Percentiles rank a stretch among this genome's conserved stretches.
Conservation (phyloP, 2,113 vertebrate genomes). For the Ariopsis seemanni region DNA sequence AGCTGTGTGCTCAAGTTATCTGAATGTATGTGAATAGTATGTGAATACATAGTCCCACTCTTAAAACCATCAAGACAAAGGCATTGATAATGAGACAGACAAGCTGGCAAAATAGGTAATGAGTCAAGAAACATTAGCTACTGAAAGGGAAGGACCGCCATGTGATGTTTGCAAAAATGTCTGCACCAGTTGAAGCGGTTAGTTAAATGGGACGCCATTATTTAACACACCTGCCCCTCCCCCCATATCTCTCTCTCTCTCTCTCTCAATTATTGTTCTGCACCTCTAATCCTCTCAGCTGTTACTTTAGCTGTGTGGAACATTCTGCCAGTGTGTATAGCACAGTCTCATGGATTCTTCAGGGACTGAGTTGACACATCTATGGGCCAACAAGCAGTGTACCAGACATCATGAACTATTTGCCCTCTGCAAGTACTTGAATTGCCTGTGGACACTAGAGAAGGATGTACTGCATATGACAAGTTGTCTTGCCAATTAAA, state of each 20-base stretch:
- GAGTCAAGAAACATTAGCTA: not conserved
- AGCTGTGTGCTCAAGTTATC: not conserved
- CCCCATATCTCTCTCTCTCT: not conserved
- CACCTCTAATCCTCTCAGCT: constrained; percentile 14
- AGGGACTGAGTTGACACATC: not conserved
- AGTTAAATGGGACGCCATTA: not conserved
- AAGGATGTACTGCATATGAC: not conserved
- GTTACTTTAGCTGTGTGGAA: not conserved
- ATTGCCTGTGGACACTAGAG: not conserved
- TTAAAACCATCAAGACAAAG: not conserved
- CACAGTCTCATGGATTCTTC: not conserved
- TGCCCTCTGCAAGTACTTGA: not conserved
- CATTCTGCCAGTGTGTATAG: not conserved
- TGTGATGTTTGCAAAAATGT: not conserved
- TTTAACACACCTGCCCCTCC: constrained; percentile 7
- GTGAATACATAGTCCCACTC: not conserved
- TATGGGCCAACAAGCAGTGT: not conserved
- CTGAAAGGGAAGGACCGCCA: not conserved
- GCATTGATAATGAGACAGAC: not conserved
- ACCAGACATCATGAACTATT: constrained; percentile 11
- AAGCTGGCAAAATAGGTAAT: not conserved
- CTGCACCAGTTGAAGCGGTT: not conserved
- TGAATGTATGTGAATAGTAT: not conserved
- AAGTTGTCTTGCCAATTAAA: not conserved
- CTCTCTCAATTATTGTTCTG: constrained; percentile 2